Base-by-base conservation (phyloP, 2,888 invertebrate species). In the Timema podura region DNA sequence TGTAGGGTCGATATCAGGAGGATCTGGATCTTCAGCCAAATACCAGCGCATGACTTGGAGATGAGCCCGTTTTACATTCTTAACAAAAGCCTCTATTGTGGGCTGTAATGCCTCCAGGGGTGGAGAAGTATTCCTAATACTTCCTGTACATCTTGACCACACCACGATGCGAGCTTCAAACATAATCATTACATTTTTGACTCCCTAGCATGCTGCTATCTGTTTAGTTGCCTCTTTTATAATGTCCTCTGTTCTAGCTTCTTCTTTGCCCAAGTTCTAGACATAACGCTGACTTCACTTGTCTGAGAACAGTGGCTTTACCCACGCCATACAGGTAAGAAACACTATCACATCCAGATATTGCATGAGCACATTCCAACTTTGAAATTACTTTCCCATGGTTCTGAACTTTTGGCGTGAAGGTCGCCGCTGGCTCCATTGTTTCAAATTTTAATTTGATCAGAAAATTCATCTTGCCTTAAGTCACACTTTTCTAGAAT, bases 11-110 rank as follows among this genome's bases (percentile, higher is more conserved):
- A 16, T 61, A 44, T 61, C 61, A 44, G 61, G 61, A 61, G 61
- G 61, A 15, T 16, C 2, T 61, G 8, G 61, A 15, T 61, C 61
- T 61, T 61, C 61, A 61, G 61, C 2, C 45, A 45, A 61, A 61
- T 61, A 61, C 30, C 16, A 61, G 61, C 16, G 61, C 61, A 61
- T 61, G 61, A 13, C 61, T 61, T 61, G 16, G 7, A 61, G 61
- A 61, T 61, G 61, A 61, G 61, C 61, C 61, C 61, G 61, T 61
- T 16, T 61, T 61, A 61, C 61, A 16, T 61, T 61, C 13, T 61
- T 16, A 61, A 61, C 61, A 13, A 61, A 15, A 61, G 16, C 30
- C 15, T 59, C 59, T 11, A 44, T 59, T 59, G 59, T 59, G 30
- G 59, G n/a, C n/a, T n/a, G n/a, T n/a, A n/a, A n/a, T n/a, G n/a